These are phyloP conservation scores for Fregetta grallaria DNA, from an alignment of 2,113 vertebrate genomes.

Conservation along the genomic window DNA sequence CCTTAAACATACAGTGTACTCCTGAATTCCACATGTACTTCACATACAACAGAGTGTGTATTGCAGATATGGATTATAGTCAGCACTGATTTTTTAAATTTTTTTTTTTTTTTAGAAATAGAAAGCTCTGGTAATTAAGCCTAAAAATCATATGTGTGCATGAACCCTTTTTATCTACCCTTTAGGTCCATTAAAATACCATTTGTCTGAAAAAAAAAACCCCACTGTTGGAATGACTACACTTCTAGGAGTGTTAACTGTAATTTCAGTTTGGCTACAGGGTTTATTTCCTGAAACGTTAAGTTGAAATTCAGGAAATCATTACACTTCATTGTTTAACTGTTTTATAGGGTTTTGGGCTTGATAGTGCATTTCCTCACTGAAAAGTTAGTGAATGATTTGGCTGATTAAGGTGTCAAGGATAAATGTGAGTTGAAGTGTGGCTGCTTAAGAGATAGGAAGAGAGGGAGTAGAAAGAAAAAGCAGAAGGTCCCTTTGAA, in stretches of 20 bases:
- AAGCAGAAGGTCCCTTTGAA: constrained; percentile 38
- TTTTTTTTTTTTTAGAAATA: background rate
- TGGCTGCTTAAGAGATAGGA: constrained; percentile 24
- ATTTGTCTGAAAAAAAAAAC: background rate
- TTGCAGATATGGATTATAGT: background rate
- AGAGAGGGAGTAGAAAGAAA: background rate
- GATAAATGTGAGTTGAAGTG: constrained; percentile 21
- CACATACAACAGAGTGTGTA: background rate
- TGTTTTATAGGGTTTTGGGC: background rate
- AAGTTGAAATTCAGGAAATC: constrained; percentile 11
- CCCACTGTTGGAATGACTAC: background rate
- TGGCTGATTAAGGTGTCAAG: background rate
- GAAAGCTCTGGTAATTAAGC: background rate
- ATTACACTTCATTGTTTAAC: background rate
- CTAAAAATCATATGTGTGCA: background rate
- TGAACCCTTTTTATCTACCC: background rate
- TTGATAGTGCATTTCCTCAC: background rate
- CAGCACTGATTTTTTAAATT: background rate
- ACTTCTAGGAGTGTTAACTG: background rate
- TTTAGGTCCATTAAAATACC: background rate
- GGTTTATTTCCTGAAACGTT: background rate
- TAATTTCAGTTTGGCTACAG: background rate
- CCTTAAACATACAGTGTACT: background rate
- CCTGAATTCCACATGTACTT: background rate
- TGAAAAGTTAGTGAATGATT: background rate